Conservation (phyloP, 2,113 vertebrate genomes). For the Hypanus sabinus region DNA sequence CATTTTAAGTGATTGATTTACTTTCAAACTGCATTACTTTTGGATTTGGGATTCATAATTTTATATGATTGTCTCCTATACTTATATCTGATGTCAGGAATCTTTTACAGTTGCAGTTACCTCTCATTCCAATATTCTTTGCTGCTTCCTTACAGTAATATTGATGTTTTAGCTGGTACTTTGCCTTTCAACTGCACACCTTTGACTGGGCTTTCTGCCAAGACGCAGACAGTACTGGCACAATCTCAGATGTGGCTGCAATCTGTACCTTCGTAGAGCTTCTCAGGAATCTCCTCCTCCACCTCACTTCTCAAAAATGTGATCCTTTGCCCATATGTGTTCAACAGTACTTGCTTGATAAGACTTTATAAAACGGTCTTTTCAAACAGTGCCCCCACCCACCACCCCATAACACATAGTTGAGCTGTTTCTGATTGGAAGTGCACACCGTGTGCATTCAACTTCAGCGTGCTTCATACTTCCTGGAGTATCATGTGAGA, state of each 20-base stretch:
- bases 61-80: neutral
- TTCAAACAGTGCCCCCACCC: neutral
- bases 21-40: neutral
- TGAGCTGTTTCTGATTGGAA: neutral
- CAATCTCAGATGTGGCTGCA: neutral
- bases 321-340: neutral
- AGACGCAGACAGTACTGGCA: neutral
- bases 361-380: neutral
- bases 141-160: neutral
- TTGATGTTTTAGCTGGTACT: neutral
- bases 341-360: neutral
- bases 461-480: neutral
- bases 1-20: conserved; percentile 13
- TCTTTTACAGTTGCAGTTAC: neutral
- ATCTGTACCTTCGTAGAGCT: neutral
- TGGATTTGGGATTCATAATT: neutral
- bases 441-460: neutral
- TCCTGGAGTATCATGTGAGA: neutral
- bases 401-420: neutral
- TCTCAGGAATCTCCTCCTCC: neutral
- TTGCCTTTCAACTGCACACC: neutral
- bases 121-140: neutral
- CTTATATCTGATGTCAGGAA: neutral
- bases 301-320: neutral
- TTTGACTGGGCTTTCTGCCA: neutral